These are phyloP conservation scores for Dendrolimus houi DNA, from an alignment of 2,888 invertebrate genomes.

Conservation along the genomic window DNA sequence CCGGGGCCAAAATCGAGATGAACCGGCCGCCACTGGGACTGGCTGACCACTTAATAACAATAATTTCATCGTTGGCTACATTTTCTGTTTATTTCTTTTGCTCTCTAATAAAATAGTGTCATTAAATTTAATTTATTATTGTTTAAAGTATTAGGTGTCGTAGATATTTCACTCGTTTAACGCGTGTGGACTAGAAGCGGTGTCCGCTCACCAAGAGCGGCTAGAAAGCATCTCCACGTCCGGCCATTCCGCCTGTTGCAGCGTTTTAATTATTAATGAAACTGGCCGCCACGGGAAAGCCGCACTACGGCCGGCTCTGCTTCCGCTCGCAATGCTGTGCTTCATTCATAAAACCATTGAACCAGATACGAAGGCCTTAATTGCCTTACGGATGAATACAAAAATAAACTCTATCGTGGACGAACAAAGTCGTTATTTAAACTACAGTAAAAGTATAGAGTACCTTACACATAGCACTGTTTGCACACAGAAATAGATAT, in stretches of 20 bases:
- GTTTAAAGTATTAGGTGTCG: conserved; percentile 11
- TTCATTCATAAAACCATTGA: conserved; percentile 70
- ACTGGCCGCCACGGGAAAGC: conserved; percentile 71
- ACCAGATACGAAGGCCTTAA: conserved; percentile 26
- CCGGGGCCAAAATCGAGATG: conserved; percentile 13
- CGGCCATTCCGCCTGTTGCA: conserved; percentile 68
- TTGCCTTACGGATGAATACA: conserved; percentile 16
- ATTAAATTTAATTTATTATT: conserved; percentile 3
- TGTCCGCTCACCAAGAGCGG: conserved; percentile 40
- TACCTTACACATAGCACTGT: conserved; percentile 24
- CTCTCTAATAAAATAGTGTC: conserved; percentile 19
- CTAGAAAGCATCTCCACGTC: conserved; percentile 73
- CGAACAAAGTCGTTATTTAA: conserved; percentile 25
- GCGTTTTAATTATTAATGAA: conserved; percentile 76
- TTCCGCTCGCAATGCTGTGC: conserved; percentile 72
- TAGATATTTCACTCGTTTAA: conserved; percentile 3
- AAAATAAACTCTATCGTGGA: conserved; percentile 34
- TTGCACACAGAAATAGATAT: conserved; percentile 56
- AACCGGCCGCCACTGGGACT: background rate
- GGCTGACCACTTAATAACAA: background rate
- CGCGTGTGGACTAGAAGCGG: conserved; percentile 32
- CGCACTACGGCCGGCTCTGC: conserved; percentile 67
- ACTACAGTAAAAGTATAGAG: conserved; percentile 15
- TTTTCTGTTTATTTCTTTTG: conserved; percentile 26
- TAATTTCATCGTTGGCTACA: conserved; percentile 1